Percentiles rank a stretch among this genome's conserved stretches.
phyloP scores from a whole-genome alignment of 1,140 invertebrate genomes.

The Drosophila ananassae region DNA sequence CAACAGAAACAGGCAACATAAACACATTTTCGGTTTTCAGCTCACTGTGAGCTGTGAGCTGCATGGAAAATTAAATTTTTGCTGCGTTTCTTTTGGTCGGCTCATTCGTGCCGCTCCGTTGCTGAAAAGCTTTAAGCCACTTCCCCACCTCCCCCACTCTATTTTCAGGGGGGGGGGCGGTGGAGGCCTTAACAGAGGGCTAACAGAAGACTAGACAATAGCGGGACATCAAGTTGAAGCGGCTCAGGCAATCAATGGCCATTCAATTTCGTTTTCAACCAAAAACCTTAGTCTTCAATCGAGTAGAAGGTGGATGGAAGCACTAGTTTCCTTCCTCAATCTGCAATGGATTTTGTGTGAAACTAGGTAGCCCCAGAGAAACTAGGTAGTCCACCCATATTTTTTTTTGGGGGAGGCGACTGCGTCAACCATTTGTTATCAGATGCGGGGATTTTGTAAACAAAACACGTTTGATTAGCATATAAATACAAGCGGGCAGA shows the following conservation, averaged over 20 bases:
- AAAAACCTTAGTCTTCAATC: constrained; percentile 3
- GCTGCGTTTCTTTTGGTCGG: constrained; percentile 58
- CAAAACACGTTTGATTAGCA: constrained; percentile 69
- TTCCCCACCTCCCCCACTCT: not conserved
- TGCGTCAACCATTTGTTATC: constrained; percentile 46
- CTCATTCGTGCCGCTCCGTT: constrained; percentile 40
- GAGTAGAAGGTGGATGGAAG: not conserved
- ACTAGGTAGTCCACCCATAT: constrained; percentile 12
- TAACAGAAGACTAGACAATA: constrained; percentile 34
- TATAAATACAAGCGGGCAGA: constrained; percentile 29
- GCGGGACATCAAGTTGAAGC: constrained; percentile 1
- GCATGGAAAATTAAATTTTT: constrained; percentile 72
- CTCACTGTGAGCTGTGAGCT: constrained; percentile 55
- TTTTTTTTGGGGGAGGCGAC: constrained; percentile 7
- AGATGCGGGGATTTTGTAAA: constrained; percentile 50
- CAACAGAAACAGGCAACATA: constrained; percentile 36
- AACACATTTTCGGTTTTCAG: constrained; percentile 65
- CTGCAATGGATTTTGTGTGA: constrained; percentile 1
- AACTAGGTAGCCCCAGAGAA: constrained; percentile 9
- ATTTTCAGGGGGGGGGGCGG: not conserved
- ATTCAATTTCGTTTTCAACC: constrained; percentile 14
- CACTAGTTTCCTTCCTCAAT: not conserved
- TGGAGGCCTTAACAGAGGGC: constrained; percentile 25
- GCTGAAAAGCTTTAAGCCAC: constrained; percentile 13
- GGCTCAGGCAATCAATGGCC: not conserved